A percentile compares a stretch with the other conserved stretches of the same genome.
These are phyloP conservation scores for Endomychus coccineus DNA, from an alignment of 2,888 invertebrate species.

Conservation along the genomic window DNA sequence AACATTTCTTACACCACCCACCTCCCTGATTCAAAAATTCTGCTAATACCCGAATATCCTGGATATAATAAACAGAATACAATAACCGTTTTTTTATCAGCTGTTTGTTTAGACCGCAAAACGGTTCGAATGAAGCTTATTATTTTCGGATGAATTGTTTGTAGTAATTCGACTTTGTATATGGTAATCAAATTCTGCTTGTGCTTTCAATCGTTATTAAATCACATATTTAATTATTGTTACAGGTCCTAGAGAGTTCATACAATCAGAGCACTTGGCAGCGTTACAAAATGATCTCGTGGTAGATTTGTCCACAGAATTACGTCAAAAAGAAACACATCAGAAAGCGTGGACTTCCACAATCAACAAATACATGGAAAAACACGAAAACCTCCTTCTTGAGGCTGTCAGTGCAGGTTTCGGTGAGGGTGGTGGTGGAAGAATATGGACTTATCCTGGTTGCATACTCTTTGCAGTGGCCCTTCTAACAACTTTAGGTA, in stretches of 20 bases:
- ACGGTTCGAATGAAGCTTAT: too few relatives aligned
- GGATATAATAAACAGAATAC: too few relatives aligned
- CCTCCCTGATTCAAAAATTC: too few relatives aligned
- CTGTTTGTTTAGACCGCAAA: too few relatives aligned
- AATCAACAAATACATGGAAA: constrained; percentile 49
- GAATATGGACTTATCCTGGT: constrained; percentile 62
- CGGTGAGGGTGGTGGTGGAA: constrained; percentile 51
- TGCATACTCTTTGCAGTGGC: constrained; percentile 61
- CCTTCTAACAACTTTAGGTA: constrained; percentile 63
- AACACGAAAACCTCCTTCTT: constrained; percentile 53
- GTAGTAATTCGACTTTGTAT: too few relatives aligned
- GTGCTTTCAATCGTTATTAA: too few relatives aligned
- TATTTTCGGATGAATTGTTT: too few relatives aligned
- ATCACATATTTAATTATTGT: constrained; percentile 20
- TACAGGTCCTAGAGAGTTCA: constrained; percentile 53
- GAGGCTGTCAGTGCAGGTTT: constrained; percentile 50
- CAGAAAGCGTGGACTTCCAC: constrained; percentile 56
- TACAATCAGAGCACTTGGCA: constrained; percentile 49
- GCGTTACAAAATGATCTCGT: constrained; percentile 55
- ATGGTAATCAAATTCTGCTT: too few relatives aligned
- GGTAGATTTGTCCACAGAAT: constrained; percentile 55
- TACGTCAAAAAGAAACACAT: constrained; percentile 49
- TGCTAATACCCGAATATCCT: too few relatives aligned
- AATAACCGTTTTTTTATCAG: too few relatives aligned
- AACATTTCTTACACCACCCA: too few relatives aligned